These are phyloP conservation scores for Eriosoma lanigerum DNA, from an alignment of 1,140 invertebrate genomes.

Conservation along the genomic window DNA sequence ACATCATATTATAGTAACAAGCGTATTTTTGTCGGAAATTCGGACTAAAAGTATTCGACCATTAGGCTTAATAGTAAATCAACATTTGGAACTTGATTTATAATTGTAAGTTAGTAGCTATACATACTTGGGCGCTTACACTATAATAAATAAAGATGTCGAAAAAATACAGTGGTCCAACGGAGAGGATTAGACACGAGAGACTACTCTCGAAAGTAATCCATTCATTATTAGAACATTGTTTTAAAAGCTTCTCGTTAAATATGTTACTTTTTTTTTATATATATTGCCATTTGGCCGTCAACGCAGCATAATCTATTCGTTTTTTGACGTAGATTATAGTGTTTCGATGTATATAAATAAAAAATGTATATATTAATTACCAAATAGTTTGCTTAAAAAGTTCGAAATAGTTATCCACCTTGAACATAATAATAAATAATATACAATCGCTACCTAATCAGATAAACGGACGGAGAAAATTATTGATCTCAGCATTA, in stretches of 20 bases:
- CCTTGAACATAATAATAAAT: not conserved
- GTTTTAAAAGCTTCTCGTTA: slow-evolving; percentile 13
- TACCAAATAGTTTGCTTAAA: too few relatives aligned
- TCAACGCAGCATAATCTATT: not conserved
- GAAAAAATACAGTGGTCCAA: not conserved
- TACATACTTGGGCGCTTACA: not conserved
- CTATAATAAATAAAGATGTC: not conserved
- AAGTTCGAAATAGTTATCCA: not conserved
- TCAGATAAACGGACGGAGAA: not conserved
- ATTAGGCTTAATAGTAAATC: not conserved
- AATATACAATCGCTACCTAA: too few relatives aligned
- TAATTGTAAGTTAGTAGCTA: not conserved
- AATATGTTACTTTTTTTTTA: not conserved
- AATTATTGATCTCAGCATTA: too few relatives aligned
- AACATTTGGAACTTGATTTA: not conserved
- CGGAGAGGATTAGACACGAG: not conserved
- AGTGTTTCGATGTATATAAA: not conserved
- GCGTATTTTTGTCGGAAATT: not conserved
- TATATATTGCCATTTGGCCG: not conserved
- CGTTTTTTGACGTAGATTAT: too few relatives aligned
- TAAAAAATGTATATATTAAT: too few relatives aligned
- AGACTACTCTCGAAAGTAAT: not conserved
- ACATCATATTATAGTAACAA: too few relatives aligned
- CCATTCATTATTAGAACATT: slow-evolving; percentile 17
- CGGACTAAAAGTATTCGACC: not conserved